Percentiles rank a stretch among this genome's conserved stretches.
These are phyloP conservation scores for Dendronephthya gigantea DNA, from an alignment of 64 coral and sea anemone species.

Conservation along the genomic window DNA sequence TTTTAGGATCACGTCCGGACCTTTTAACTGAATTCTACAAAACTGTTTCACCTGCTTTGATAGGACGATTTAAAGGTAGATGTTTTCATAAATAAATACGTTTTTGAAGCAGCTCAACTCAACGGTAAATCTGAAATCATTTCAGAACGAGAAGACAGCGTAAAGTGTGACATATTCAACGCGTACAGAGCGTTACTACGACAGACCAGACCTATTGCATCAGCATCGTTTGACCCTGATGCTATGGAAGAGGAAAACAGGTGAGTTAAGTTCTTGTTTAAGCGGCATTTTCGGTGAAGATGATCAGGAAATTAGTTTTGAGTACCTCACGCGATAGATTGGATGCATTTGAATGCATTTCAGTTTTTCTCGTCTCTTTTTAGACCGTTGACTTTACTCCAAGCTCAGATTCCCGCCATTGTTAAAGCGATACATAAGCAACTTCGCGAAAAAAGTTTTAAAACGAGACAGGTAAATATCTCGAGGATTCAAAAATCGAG, in stretches of 20 bases:
- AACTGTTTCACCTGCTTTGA: conserved; percentile 79
- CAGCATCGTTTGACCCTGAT: conserved; percentile 63
- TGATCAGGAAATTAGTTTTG: too few relatives aligned
- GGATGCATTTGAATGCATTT: not conserved
- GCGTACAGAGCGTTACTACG: conserved; percentile 87
- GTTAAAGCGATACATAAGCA: conserved; percentile 96
- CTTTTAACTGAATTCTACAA: conserved; percentile 84
- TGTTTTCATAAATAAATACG: too few relatives aligned
- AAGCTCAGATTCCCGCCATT: conserved; percentile 60
- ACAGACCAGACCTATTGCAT: conserved; percentile 78
- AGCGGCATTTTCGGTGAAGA: too few relatives aligned
- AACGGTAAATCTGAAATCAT: not conserved
- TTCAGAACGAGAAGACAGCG: conserved; percentile 91
- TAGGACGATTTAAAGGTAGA: conserved; percentile 95
- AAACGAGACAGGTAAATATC: conserved; percentile 75
- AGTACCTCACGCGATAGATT: not conserved
- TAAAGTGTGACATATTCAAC: conserved; percentile 87
- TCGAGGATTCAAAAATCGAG: too few relatives aligned
- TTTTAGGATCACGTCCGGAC: conserved; percentile 85
- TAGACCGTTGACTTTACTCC: conserved; percentile 69
- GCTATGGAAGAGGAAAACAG: conserved; percentile 90
- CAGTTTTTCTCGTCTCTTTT: not conserved
- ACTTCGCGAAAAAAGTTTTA: conserved; percentile 89
- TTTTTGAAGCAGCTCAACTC: too few relatives aligned
- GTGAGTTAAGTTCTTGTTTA: conserved; percentile 32